Base-by-base conservation (phyloP, 2,888 invertebrate species). In the Spicauda simplicius region DNA sequence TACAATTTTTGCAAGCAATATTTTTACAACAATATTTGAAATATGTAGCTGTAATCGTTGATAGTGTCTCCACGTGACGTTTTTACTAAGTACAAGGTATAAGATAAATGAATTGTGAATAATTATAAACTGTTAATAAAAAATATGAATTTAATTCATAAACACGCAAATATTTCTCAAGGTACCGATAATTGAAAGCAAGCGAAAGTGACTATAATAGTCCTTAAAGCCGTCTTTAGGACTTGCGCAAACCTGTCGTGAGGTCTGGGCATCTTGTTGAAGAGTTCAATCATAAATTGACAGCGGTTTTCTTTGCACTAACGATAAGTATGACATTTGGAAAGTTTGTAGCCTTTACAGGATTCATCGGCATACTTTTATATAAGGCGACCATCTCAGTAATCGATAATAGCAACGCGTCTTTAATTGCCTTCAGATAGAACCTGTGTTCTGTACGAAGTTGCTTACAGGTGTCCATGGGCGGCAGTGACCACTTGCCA, bases 261-360 rank as follows among this genome's bases (percentile, higher is more conserved):
- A 83, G 80, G 79, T 79, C 77, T 77, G 79, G 79, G 76, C 79
- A 74, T 79, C 77, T 70, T 72, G 70, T 80, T 79, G 66, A 61
- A 60, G 61, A 56, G 61, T 59, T 66, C 65, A 60, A 66, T 66
- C 60, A 55, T 60, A 60, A 54, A 66, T 59, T 37, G 61, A 56
- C 53, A 50, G 50, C 54, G 25, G 18, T 41, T 33, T 25, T 53
- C 14, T 53, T 41, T 54, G 45, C 58, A 54, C 30, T 54, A n/a
- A n/a, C n/a, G n/a, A n/a, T n/a, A n/a, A 65, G 30, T 33, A 25
- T 53, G 30, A 59, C 37, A 54, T 30, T 54, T 59, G 20, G 53
- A 54, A 14, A 33, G 12, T 37, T 37, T 8, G 10, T 25, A 5
- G 16, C 48, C 48, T 11, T 16, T 16, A 48, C 16, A 16, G 5